Evolutionary conservation across 2,797 vertebrate genomes (phyloP).

Genomic region (Rhinophrynus dorsalis): DNA sequence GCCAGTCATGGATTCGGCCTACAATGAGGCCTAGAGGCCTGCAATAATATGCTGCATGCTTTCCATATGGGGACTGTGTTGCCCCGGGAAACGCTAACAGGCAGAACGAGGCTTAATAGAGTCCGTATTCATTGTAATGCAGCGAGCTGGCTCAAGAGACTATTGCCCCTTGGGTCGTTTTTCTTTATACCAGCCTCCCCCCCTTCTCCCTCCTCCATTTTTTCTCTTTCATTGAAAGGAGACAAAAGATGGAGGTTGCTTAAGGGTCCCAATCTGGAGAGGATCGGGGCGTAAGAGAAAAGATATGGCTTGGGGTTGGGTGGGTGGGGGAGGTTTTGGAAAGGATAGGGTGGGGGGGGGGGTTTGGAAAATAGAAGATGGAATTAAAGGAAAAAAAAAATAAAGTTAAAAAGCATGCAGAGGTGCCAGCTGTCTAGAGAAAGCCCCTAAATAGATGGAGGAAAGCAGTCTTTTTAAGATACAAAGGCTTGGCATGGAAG

Average conservation of each 20-base stretch:
- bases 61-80: conserved; percentile 96
- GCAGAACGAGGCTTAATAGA: conserved; percentile 99
- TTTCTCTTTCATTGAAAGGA: conserved; percentile 58
- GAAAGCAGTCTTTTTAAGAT: conserved; percentile 2
- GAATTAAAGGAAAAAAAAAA: not conserved
- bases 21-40: conserved; percentile 74
- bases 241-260: conserved; percentile 56
- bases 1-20: conserved; percentile 76
- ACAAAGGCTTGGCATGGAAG: conserved; percentile 30
- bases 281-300: conserved; percentile 77
- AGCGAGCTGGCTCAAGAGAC: conserved; percentile 86
- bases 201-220: conserved; percentile 51
- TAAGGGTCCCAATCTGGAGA: conserved; percentile 88
- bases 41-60: conserved; percentile 91
- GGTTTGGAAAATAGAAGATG: conserved; percentile 44
- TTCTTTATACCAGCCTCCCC: conserved; percentile 72
- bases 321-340: conserved; percentile 45
- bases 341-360: conserved; percentile 51
- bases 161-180: conserved; percentile 83
- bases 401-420: conserved; percentile 59
- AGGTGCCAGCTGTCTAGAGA: conserved; percentile 60
- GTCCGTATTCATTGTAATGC: conserved; percentile 99
- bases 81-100: conserved; percentile 97
- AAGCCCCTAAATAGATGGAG: conserved; percentile 2
- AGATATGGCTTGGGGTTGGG: conserved; percentile 46